Percentiles rank a stretch among this genome's conserved stretches.
Evolutionary conservation across 2,113 vertebrate genomes (phyloP).

Genomic region (Chaetodon auriga): DNA sequence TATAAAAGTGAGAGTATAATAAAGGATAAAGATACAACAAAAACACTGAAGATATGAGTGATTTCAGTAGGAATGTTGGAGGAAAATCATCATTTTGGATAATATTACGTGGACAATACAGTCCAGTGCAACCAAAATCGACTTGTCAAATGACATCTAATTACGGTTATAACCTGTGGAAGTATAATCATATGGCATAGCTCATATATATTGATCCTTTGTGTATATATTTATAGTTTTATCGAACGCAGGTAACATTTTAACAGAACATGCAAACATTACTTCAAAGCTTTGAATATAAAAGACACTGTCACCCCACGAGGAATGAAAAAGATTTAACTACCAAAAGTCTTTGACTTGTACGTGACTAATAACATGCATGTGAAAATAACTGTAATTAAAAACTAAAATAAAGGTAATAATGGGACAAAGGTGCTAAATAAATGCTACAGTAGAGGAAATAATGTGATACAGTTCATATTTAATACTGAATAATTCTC

Average conservation of each 20-base stretch:
- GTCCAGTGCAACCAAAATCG: not conserved
- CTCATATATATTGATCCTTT: not conserved
- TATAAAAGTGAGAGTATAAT: constrained; percentile 59
- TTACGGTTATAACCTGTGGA: not conserved
- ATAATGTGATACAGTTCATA: not conserved
- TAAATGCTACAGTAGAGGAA: not conserved
- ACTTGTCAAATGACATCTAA: not conserved
- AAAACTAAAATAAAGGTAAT: constrained; percentile 7
- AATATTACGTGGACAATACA: constrained; percentile 22
- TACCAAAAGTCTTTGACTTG: not conserved
- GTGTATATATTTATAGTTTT: constrained; percentile 3
- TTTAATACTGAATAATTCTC: not conserved
- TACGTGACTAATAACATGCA: constrained; percentile 11
- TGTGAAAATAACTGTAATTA: constrained; percentile 9
- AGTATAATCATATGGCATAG: not conserved
- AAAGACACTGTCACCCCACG: constrained; percentile 9
- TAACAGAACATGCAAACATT: constrained; percentile 37
- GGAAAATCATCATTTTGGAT: too few relatives aligned
- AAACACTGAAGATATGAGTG: not conserved
- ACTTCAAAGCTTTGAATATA: constrained; percentile 17
- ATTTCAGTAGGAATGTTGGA: constrained; percentile 16
- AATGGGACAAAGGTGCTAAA: constrained; percentile 10
- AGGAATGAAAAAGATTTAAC: constrained; percentile 13
- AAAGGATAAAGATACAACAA: constrained; percentile 31
- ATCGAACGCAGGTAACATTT: not conserved